Conservation (phyloP, 2,797 vertebrate genomes). For the Rhyacichthys aspro region DNA sequence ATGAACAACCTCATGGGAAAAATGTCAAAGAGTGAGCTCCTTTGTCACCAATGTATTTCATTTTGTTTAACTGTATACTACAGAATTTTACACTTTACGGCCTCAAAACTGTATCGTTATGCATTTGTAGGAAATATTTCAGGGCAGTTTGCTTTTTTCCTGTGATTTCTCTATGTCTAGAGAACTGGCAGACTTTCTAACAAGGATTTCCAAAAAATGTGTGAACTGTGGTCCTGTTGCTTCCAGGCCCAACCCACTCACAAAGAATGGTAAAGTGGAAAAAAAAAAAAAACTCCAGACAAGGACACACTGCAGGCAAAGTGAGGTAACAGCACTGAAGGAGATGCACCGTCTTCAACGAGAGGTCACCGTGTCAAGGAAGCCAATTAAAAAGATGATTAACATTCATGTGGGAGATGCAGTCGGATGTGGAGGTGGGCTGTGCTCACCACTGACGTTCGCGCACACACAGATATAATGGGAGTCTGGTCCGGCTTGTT, state of each 20-base stretch:
- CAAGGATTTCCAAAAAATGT: no score
- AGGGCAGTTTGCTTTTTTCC: no score
- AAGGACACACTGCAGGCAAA: conserved; percentile 9
- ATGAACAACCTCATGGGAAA: no score
- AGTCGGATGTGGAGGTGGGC: conserved; percentile 50
- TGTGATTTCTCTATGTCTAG: no score
- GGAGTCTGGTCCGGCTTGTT: conserved; percentile 61
- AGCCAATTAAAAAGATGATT: conserved; percentile 81
- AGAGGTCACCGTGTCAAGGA: conserved; percentile 71
- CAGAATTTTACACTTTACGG: no score
- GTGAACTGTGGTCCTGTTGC: background rate
- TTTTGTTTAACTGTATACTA: no score
- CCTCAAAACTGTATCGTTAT: no score
- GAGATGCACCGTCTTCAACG: conserved; percentile 54
- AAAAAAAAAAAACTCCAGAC: background rate
- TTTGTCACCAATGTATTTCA: no score
- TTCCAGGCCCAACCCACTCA: background rate
- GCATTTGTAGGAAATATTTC: no score
- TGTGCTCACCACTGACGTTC: conserved; percentile 14
- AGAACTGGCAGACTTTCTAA: no score
- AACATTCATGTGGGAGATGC: conserved; percentile 74
- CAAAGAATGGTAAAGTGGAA: background rate
- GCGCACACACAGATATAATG: conserved; percentile 18
- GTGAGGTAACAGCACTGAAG: conserved; percentile 25
- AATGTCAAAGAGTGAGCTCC: no score